A percentile compares a stretch with the other conserved stretches of the same genome.
These are phyloP conservation scores for Coelopa frigida DNA, from an alignment of 1,140 invertebrate genomes.

Conservation along the genomic window DNA sequence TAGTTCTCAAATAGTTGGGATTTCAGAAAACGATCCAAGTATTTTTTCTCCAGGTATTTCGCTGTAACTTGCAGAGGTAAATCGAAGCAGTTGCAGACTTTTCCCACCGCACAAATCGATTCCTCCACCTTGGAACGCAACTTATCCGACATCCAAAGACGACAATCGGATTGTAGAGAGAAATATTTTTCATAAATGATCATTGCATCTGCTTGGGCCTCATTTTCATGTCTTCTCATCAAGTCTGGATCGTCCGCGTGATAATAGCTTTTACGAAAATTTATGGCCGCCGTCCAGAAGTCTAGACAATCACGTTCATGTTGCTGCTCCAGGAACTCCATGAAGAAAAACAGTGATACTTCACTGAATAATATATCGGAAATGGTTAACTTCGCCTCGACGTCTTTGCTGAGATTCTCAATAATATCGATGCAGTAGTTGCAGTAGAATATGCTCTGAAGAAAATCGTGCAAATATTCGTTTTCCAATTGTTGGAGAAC, in stretches of 20 bases:
- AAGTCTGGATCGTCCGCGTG: conserved; percentile 24
- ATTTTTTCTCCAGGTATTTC: conserved; percentile 66
- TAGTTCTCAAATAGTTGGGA: conserved; percentile 86
- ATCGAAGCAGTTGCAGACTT: conserved; percentile 75
- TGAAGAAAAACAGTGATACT: conserved; percentile 84
- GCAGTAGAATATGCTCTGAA: conserved; percentile 74
- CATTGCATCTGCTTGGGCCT: conserved; percentile 83
- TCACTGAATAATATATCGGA: conserved; percentile 85
- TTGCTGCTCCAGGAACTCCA: conserved; percentile 90
- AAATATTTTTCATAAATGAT: conserved; percentile 94
- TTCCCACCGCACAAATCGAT: conserved; percentile 79
- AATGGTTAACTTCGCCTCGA: conserved; percentile 62
- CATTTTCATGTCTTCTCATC: conserved; percentile 28
- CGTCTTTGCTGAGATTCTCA: conserved; percentile 61
- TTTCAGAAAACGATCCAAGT: conserved; percentile 70
- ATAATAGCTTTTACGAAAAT: conserved; percentile 74
- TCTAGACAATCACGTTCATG: conserved; percentile 72
- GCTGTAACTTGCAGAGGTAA: conserved; percentile 71
- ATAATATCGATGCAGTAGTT: conserved; percentile 83
- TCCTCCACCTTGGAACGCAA: conserved; percentile 76
- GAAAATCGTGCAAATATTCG: conserved; percentile 59
- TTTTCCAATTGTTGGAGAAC: conserved; percentile 58
- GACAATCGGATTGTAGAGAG: conserved; percentile 81
- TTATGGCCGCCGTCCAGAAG: conserved; percentile 81
- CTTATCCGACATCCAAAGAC: conserved; percentile 77